Conservation (phyloP, 2,888 invertebrate species). For the Chouioia cunea region DNA sequence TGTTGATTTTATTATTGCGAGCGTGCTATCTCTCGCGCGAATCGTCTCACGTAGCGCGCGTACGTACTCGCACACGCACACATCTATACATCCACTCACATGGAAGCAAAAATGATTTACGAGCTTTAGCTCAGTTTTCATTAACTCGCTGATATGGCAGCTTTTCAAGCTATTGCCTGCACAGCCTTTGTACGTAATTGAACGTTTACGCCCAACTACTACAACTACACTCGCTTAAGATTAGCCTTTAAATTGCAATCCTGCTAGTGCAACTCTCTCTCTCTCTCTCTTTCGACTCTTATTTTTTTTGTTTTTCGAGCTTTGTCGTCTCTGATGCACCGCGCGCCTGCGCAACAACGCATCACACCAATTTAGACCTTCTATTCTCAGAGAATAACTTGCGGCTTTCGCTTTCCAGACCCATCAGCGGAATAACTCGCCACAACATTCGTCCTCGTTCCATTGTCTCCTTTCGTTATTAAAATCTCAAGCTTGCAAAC, state of each 20-base stretch:
- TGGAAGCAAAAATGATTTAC: background rate
- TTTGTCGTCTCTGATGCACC: background rate
- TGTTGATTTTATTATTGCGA: too few relatives aligned
- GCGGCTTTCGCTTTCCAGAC: background rate
- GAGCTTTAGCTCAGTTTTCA: background rate
- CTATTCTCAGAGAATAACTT: slow-evolving; percentile 63
- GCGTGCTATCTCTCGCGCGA: background rate
- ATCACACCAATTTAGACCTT: slow-evolving; percentile 66
- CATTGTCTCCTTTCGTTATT: background rate
- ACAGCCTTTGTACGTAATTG: too few relatives aligned
- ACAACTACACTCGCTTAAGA: slow-evolving; percentile 39
- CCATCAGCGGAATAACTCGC: too few relatives aligned
- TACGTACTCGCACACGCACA: too few relatives aligned
- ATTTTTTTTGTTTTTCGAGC: slow-evolving; percentile 46
- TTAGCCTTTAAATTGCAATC: slow-evolving; percentile 69
- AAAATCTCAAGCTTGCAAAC: too few relatives aligned
- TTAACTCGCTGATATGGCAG: background rate
- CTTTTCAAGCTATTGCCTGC: background rate
- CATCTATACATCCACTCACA: too few relatives aligned
- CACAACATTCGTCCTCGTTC: slow-evolving; percentile 5
- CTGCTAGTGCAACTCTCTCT: slow-evolving; percentile 51
- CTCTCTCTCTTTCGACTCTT: slow-evolving; percentile 43
- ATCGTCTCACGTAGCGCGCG: background rate
- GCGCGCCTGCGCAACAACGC: slow-evolving; percentile 36
- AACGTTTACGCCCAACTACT: background rate